Base-by-base conservation (phyloP, 2,888 invertebrate genomes). In the Nasonovia ribisnigri region DNA sequence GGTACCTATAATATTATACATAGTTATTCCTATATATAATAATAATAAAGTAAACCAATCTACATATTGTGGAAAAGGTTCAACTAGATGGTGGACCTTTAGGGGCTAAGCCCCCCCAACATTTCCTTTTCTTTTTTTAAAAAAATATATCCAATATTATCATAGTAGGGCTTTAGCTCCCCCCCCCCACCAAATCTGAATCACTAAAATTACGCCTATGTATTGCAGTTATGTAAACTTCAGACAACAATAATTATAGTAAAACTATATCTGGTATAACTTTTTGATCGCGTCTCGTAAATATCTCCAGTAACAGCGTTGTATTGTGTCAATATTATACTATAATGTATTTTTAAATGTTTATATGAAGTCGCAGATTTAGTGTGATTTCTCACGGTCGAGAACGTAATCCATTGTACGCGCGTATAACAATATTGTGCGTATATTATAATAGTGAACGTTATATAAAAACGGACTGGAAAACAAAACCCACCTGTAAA, bases 331-430 rank as follows among this genome's bases (percentile, higher is more conserved):
- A 67, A 67, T 20, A 46, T 11, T 10, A 67, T 57, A 57, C 36
- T 67, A 54, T 54, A 54, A 67, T 57, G 26, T 36, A 67, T 67
- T 36, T 67, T 67, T 16, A 67, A 67, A 84, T 46, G 86, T 46
- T 26, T 46, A 4, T 11, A 3, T 42, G 0, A 26, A 43, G 8
- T 92, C 36, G 36, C 86, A 87, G 86, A 88, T 92, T 57, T n/a
- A 43, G 84, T 90, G 90, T 48, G 46, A 93, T 89, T 86, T 93
- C 93, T 93, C 93, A 90, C 93, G 93, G 89, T 84, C 84, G 48
- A 84, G 8, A 26, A 42, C 26, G 24, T 6, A n/a, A 24, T 16
- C 26, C 13, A 48, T 77, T 48, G 48, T 90, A 20, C 26, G 43
- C 84, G 43, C 36, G n/a, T 20, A 51, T 1, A n/a, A 51, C 51